These are phyloP conservation scores for Burhinus oedicnemus DNA, from an alignment of 2,113 vertebrate genomes.

Conservation along the genomic window DNA sequence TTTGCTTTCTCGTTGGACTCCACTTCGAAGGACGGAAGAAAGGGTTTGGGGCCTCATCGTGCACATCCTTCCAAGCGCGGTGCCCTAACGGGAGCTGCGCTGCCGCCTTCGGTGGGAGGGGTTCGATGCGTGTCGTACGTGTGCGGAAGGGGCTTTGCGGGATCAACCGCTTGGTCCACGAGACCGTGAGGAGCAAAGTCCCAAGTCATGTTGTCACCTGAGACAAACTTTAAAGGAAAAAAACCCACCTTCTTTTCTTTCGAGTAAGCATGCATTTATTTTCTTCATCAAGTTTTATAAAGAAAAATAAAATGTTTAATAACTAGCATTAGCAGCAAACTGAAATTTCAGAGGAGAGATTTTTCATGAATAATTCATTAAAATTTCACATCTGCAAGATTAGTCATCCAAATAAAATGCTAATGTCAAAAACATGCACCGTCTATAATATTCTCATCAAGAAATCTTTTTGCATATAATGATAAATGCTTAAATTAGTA, in stretches of 20 bases:
- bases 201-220: neutral
- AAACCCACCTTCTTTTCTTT: conserved; percentile 15
- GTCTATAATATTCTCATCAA: conserved; percentile 86
- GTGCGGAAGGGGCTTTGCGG: neutral
- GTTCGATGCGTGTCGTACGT: rapidly evolving
- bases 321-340: conserved; percentile 81
- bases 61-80: neutral
- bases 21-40: neutral
- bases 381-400: conserved; percentile 86
- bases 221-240: neutral
- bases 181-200: neutral
- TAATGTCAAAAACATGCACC: conserved; percentile 85
- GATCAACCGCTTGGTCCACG: neutral
- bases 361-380: conserved; percentile 85
- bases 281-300: conserved; percentile 74
- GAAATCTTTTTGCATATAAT: conserved; percentile 85
- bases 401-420: conserved; percentile 88
- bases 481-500: conserved; percentile 85
- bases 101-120: neutral
- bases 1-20: neutral
- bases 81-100: neutral
- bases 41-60: neutral
- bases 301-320: conserved; percentile 80
- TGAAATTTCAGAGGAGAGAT: conserved; percentile 81
- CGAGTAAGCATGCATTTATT: conserved; percentile 44